These are phyloP conservation scores for Nymphalis c-album DNA, from an alignment of 2,888 invertebrate species.

Conservation along the genomic window DNA sequence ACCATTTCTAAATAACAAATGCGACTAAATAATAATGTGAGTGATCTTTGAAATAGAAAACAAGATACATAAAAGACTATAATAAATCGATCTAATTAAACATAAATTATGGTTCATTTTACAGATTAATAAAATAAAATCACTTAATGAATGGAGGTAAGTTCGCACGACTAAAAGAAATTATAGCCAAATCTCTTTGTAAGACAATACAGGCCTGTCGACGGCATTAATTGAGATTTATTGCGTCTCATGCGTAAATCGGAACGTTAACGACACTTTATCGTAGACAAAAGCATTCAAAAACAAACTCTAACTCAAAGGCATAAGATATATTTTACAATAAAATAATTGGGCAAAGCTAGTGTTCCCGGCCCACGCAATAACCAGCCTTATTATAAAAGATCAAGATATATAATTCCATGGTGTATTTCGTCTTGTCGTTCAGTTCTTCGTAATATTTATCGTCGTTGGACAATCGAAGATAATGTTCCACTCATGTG, in stretches of 20 bases:
- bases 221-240: constrained; percentile 79
- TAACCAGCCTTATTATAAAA: background rate
- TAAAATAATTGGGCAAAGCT: constrained; percentile 24
- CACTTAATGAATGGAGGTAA: constrained; percentile 39
- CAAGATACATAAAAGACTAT: constrained; percentile 3
- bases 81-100: constrained; percentile 16
- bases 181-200: constrained; percentile 66
- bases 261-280: constrained; percentile 59
- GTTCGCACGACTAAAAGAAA: constrained; percentile 45
- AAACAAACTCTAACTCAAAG: constrained; percentile 44
- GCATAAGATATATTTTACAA: constrained; percentile 44
- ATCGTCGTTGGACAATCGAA: constrained; percentile 72
- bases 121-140: constrained; percentile 29
- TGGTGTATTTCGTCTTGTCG: constrained; percentile 39
- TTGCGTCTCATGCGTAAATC: constrained; percentile 65
- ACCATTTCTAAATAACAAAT: background rate
- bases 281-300: constrained; percentile 40
- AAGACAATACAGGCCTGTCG: constrained; percentile 70
- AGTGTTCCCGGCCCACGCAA: background rate
- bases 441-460: constrained; percentile 58
- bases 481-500: constrained; percentile 76
- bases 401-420: constrained; percentile 7
- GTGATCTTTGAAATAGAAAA: background rate
- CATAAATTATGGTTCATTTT: constrained; percentile 27
- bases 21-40: background rate